Conservation (phyloP, 2,797 vertebrate species). For the Meriones psammophilus region DNA sequence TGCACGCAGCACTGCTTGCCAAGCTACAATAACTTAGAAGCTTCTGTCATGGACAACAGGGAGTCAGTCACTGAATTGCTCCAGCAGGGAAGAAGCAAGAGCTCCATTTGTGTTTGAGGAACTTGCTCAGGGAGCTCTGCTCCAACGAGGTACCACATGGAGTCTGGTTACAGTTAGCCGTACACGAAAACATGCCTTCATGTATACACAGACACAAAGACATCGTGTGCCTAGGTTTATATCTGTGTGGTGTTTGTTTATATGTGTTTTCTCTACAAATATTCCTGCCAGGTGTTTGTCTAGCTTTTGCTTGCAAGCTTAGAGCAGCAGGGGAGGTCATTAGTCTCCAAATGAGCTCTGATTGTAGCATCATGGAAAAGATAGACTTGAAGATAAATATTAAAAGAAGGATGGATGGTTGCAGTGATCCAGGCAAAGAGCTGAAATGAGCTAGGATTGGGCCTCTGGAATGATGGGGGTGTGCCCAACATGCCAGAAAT, state of each 20-base stretch:
- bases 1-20: background rate
- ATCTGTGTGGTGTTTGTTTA: background rate
- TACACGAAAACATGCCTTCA: background rate
- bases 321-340: background rate
- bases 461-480: background rate
- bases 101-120: background rate
- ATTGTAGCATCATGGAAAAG: background rate
- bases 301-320: constrained; percentile 15
- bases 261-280: background rate
- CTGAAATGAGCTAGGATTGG: background rate
- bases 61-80: background rate
- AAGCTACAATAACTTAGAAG: background rate
- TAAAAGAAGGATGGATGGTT: background rate
- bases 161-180: background rate
- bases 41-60: background rate
- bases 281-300: constrained; percentile 4
- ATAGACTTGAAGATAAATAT: constrained; percentile 1
- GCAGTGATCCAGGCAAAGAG: background rate
- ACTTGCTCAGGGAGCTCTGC: background rate
- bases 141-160: background rate
- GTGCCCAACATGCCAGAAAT: no score
- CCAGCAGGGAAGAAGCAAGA: background rate
- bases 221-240: background rate
- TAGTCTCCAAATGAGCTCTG: constrained; percentile 12
- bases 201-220: background rate